A percentile compares a stretch with the other conserved stretches of the same genome.
These are phyloP conservation scores for Poecile montanus DNA, from an alignment of 2,797 vertebrate species.

Conservation along the genomic window DNA sequence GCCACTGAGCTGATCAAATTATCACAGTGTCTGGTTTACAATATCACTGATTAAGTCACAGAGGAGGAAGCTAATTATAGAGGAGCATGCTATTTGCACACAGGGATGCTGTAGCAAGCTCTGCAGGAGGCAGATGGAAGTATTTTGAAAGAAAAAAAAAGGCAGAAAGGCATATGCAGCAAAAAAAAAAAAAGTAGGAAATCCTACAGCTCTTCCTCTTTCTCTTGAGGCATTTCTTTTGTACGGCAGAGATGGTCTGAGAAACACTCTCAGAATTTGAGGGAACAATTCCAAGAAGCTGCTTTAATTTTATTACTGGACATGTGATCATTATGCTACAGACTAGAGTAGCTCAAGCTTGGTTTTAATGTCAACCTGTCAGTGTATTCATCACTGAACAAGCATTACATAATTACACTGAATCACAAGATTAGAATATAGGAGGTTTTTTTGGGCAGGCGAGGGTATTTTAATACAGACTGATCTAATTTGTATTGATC, in stretches of 20 bases:
- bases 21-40: slow-evolving; percentile 61
- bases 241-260: not conserved
- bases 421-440: slow-evolving; percentile 62
- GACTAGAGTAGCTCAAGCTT: slow-evolving; percentile 56
- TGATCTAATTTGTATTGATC: slow-evolving; percentile 61
- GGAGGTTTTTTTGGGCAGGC: not conserved
- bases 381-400: slow-evolving; percentile 29
- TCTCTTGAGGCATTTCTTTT: not conserved
- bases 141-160: slow-evolving; percentile 46
- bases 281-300: slow-evolving; percentile 15
- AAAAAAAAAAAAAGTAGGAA: not conserved
- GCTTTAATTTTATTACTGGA: slow-evolving; percentile 47
- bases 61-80: slow-evolving; percentile 70
- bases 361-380: slow-evolving; percentile 62
- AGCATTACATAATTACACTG: slow-evolving; percentile 62
- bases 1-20: slow-evolving; percentile 66
- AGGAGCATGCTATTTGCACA: slow-evolving; percentile 56
- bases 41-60: slow-evolving; percentile 67
- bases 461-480: slow-evolving; percentile 35
- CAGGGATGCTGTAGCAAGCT: slow-evolving; percentile 56
- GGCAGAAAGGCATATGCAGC: not conserved
- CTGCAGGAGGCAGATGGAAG: slow-evolving; percentile 50
- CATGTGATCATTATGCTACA: slow-evolving; percentile 23
- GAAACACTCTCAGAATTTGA: not conserved
- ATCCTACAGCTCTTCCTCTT: not conserved